Conservation (phyloP, 2,113 vertebrate species). For the Scytalopus superciliaris region DNA sequence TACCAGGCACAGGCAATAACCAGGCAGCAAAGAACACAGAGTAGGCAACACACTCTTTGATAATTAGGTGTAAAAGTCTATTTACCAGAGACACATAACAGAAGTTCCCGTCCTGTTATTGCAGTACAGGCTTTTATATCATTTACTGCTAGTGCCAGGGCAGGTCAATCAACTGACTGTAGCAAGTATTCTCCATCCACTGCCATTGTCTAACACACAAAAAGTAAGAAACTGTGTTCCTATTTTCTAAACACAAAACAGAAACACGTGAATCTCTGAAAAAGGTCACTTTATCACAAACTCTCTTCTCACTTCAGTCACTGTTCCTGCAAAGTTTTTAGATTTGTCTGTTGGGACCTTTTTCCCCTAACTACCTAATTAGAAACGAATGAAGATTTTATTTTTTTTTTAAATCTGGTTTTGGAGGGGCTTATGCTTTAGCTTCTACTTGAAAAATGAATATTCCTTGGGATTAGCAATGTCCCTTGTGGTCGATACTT, state of each 20-base stretch:
- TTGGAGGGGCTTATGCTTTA: not conserved
- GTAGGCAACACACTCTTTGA: not conserved
- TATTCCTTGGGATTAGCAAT: not conserved
- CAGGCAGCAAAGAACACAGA: not conserved
- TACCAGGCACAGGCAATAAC: not conserved
- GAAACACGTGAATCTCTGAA: not conserved
- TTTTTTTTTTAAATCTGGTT: not conserved
- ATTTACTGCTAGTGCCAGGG: not conserved
- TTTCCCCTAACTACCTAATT: not conserved
- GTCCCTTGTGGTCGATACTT: not conserved
- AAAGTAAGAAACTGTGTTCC: not conserved
- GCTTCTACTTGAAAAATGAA: slow-evolving; percentile 22
- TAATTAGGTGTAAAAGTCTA: not conserved
- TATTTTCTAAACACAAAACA: not conserved
- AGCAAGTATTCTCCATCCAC: not conserved
- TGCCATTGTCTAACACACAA: not conserved
- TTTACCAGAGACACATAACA: not conserved
- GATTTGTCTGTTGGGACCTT: not conserved
- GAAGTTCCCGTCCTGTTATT: not conserved
- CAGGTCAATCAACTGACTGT: not conserved
- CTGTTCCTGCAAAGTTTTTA: not conserved
- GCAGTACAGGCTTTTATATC: not conserved
- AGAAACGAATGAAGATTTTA: not conserved
- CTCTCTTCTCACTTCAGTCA: not conserved
- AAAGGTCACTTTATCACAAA: not conserved